Conservation (phyloP, 2,113 vertebrate genomes). For the Gambusia affinis region DNA sequence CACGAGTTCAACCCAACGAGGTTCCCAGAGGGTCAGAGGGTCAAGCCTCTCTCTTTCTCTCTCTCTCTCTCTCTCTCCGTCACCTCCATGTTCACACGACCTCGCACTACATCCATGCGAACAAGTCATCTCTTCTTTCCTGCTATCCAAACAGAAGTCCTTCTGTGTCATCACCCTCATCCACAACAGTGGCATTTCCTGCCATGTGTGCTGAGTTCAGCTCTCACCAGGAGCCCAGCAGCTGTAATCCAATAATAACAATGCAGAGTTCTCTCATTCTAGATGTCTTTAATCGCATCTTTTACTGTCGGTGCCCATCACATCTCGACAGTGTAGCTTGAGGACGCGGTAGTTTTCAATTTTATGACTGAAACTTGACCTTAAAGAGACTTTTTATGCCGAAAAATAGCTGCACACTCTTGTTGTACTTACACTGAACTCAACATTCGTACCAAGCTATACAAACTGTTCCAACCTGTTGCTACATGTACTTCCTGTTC, state of each 20-base stretch:
- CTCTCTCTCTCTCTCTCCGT: slow-evolving; percentile 20
- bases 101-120: slow-evolving; percentile 36
- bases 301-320: not conserved
- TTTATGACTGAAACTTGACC: slow-evolving; percentile 6
- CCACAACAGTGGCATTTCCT: slow-evolving; percentile 44
- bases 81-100: slow-evolving; percentile 59
- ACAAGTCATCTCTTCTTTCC: not conserved
- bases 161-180: slow-evolving; percentile 39
- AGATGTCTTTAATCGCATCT: not conserved
- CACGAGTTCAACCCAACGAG: slow-evolving; percentile 23
- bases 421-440: no score
- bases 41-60: slow-evolving; percentile 34
- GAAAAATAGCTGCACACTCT: not conserved
- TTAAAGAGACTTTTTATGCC: not conserved
- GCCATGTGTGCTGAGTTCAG: slow-evolving; percentile 28
- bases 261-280: not conserved
- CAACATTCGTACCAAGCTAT: no score
- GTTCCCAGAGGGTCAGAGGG: slow-evolving; percentile 65
- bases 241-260: slow-evolving; percentile 16
- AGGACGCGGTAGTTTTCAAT: slow-evolving; percentile 41
- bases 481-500: no score
- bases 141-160: slow-evolving; percentile 41
- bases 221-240: not conserved
- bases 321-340: not conserved
- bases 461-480: no score